Evolutionary conservation across 2,113 vertebrate genomes (phyloP).

Genomic region (Dasyprocta punctata): DNA sequence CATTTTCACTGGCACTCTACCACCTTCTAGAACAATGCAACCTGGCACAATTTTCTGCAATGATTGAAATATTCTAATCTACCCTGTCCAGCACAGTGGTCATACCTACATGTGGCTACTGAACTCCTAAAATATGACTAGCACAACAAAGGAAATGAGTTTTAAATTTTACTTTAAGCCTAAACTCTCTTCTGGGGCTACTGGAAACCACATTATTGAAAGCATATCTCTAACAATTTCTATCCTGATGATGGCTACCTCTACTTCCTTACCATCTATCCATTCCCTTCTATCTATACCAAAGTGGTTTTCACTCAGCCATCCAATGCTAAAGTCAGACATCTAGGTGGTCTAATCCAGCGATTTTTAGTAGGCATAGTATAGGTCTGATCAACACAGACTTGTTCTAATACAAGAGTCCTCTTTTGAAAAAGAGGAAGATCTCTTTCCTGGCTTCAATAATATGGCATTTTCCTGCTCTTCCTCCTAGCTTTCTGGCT

Average conservation of each 20-base stretch:
- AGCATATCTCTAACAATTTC: not conserved
- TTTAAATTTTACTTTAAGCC: not conserved
- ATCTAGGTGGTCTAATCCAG: not conserved
- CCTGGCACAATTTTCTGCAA: not conserved
- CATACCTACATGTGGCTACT: not conserved
- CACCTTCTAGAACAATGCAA: not conserved
- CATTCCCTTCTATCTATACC: not conserved
- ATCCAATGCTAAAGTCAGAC: not conserved
- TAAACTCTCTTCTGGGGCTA: not conserved
- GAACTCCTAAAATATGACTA: not conserved
- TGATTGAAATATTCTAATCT: not conserved
- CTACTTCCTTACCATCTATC: not conserved
- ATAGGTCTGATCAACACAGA: not conserved
- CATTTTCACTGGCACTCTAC: not conserved
- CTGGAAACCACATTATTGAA: not conserved
- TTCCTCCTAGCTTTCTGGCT: not conserved
- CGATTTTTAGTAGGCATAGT: not conserved
- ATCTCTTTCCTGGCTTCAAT: not conserved
- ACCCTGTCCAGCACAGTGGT: not conserved
- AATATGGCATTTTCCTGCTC: not conserved
- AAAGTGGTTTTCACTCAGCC: not conserved
- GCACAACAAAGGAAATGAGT: not conserved
- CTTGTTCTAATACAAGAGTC: not conserved
- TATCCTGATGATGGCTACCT: not conserved
- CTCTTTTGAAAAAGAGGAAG: not conserved